Conservation (phyloP, 2,888 invertebrate genomes). For the Rutpela maculata region DNA sequence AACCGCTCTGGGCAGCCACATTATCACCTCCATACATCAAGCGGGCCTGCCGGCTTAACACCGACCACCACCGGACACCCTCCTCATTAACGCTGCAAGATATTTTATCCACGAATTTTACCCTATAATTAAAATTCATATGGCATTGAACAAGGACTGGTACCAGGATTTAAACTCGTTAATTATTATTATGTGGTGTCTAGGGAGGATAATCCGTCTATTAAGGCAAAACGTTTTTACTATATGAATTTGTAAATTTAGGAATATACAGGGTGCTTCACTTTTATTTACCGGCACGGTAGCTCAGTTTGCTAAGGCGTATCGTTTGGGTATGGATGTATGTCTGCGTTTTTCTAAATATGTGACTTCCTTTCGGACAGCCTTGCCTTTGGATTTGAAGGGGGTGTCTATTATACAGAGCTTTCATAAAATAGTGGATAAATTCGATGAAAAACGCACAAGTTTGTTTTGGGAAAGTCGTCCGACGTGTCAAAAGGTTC, state of each 20-base stretch:
- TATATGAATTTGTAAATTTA: neutral
- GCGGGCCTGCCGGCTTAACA: slow-evolving; percentile 33
- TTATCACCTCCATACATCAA: slow-evolving; percentile 50
- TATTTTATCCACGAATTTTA: slow-evolving; percentile 32
- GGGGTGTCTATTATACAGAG: too few relatives aligned
- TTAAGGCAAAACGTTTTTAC: neutral
- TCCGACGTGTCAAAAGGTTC: too few relatives aligned
- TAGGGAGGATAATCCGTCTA: neutral
- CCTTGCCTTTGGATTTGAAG: too few relatives aligned
- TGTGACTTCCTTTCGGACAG: too few relatives aligned
- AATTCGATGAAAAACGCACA: too few relatives aligned
- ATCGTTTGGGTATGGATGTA: too few relatives aligned
- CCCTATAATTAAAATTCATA: slow-evolving; percentile 33
- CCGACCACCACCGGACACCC: slow-evolving; percentile 35
- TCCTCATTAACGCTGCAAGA: slow-evolving; percentile 41
- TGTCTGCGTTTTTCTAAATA: too few relatives aligned
- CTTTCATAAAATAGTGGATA: too few relatives aligned
- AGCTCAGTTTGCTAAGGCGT: too few relatives aligned
- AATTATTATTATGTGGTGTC: slow-evolving; percentile 16
- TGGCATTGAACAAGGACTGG: neutral
- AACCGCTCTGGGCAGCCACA: slow-evolving; percentile 46
- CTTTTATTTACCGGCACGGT: too few relatives aligned
- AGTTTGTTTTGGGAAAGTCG: too few relatives aligned
- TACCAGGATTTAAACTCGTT: neutral
- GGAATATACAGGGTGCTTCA: neutral